Evolutionary conservation across 2,888 invertebrate genomes (phyloP).

Genomic region (Pseudococcus viburni): DNA sequence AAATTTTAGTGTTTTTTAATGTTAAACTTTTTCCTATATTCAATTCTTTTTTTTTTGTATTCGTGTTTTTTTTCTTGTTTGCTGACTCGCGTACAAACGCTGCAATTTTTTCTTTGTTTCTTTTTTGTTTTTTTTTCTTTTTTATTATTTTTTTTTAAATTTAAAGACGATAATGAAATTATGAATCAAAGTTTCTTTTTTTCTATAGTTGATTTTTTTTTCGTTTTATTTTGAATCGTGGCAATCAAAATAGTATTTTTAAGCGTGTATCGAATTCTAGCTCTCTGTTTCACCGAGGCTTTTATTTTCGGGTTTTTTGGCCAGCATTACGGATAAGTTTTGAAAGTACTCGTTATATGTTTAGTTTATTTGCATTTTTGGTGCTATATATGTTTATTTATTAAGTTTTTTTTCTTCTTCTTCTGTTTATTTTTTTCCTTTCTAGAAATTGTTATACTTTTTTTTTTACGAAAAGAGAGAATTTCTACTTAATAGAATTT

Average conservation of each 20-base stretch:
- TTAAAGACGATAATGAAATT: conserved; percentile 24
- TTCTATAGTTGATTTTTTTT: conserved; percentile 3
- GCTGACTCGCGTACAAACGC: not conserved
- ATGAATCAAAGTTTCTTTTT: not conserved
- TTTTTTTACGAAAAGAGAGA: not conserved
- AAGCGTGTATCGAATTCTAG: conserved; percentile 27
- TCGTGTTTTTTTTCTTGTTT: conserved; percentile 9
- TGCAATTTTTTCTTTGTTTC: conserved; percentile 20
- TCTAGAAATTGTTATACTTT: conserved; percentile 5
- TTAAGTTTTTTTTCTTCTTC: conserved; percentile 16
- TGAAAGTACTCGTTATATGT: conserved; percentile 31
- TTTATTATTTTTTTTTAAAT: not conserved
- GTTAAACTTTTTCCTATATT: conserved; percentile 14
- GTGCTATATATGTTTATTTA: conserved; percentile 49
- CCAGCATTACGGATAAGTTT: conserved; percentile 34
- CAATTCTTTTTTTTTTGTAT: conserved; percentile 23
- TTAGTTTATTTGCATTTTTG: conserved; percentile 50
- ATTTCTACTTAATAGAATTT: conserved; percentile 34
- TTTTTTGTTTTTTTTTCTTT: conserved; percentile 7
- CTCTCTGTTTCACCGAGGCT: conserved; percentile 46
- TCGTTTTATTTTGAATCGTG: not conserved
- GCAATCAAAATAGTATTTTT: conserved; percentile 38
- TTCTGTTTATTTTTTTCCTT: conserved; percentile 21
- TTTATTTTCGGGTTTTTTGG: conserved; percentile 3
- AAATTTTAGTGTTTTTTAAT: conserved; percentile 21